These are phyloP conservation scores for Ganaspis sp. DNA, from an alignment of 1,140 invertebrate genomes.

Conservation along the genomic window DNA sequence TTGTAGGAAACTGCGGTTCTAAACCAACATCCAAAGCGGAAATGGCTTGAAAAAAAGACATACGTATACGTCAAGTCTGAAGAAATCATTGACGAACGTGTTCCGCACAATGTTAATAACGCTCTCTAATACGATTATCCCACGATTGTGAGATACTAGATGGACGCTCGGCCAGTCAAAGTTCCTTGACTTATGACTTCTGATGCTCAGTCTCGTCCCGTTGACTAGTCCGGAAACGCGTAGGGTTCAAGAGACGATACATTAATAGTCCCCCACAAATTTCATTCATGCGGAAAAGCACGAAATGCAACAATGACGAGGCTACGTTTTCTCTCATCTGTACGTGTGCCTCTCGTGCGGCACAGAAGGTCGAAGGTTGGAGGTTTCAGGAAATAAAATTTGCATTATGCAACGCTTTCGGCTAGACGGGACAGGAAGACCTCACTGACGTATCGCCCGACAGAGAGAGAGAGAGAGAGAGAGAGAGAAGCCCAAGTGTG, in stretches of 20 bases:
- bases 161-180: background rate
- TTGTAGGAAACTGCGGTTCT: too few species aligned
- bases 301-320: background rate
- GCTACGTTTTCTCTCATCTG: conserved; percentile 18
- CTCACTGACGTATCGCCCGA: conserved; percentile 1
- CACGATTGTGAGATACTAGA: background rate
- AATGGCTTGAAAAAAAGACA: too few species aligned
- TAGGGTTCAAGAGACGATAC: conserved; percentile 20
- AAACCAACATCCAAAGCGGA: too few species aligned
- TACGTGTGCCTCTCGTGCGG: background rate
- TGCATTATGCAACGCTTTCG: conserved; percentile 50
- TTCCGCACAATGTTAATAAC: background rate
- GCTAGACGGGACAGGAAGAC: conserved; percentile 2
- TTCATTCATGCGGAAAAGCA: conserved; percentile 29
- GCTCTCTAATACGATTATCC: conserved; percentile 6
- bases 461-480: conserved; percentile 7
- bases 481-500: conserved; percentile 31
- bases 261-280: background rate
- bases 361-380: conserved; percentile 42
- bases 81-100: background rate
- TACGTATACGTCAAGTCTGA: background rate
- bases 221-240: background rate
- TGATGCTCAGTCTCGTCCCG: background rate
- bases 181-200: conserved; percentile 6
- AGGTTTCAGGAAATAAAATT: conserved; percentile 45